Conservation (phyloP, 2,888 invertebrate genomes). For the Drosophila tanythrix region DNA sequence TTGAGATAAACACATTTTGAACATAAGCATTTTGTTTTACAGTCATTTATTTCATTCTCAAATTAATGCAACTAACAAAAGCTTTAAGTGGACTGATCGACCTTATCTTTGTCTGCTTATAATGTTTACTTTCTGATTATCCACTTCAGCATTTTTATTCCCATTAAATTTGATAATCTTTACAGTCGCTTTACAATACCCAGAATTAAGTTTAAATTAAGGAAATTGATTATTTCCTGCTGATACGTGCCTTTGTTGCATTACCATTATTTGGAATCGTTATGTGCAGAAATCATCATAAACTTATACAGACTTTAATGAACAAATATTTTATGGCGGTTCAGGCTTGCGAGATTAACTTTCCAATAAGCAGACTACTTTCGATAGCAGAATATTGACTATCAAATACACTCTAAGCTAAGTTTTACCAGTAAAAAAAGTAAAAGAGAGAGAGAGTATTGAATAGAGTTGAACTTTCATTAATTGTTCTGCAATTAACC, state of each 20-base stretch:
- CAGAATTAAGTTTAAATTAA: neutral
- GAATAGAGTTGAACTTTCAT: neutral
- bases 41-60: neutral
- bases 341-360: constrained; percentile 30
- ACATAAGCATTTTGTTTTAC: neutral
- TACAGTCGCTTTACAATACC: constrained; percentile 15
- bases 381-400: neutral
- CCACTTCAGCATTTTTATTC: neutral
- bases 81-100: neutral
- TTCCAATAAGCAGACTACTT: constrained; percentile 29
- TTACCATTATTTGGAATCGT: constrained; percentile 34
- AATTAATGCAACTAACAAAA: neutral
- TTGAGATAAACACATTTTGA: neutral
- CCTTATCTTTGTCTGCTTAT: neutral
- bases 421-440: neutral
- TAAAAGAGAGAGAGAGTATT: neutral
- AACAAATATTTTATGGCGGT: constrained; percentile 27
- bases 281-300: constrained; percentile 44
- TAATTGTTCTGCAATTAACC: neutral
- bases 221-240: constrained; percentile 5
- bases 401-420: neutral
- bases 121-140: neutral
- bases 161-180: neutral
- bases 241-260: constrained; percentile 13
- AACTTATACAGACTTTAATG: constrained; percentile 53